Evolutionary conservation across 1,140 invertebrate species (phyloP).

Genomic region (Philopotamus ludificatus): DNA sequence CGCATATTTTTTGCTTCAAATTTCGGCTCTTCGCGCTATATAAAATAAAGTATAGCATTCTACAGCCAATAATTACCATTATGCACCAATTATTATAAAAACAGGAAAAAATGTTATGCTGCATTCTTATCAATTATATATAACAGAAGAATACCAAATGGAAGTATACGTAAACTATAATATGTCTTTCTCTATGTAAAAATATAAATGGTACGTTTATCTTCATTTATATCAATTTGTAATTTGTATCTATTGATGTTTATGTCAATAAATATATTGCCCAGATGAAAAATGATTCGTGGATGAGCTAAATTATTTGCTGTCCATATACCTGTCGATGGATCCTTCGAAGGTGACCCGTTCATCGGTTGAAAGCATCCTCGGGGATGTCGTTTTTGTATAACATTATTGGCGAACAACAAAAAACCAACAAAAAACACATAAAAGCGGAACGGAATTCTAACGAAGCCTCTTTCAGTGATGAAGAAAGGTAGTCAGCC

Average conservation of each 20-base stretch:
- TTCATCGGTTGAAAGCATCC: neutral
- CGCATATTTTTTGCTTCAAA: constrained; percentile 18
- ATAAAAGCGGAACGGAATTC: constrained; percentile 31
- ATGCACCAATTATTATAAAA: too few relatives aligned
- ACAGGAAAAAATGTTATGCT: too few relatives aligned
- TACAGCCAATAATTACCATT: too few relatives aligned
- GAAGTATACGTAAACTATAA: too few relatives aligned
- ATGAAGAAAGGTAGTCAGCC: constrained; percentile 21
- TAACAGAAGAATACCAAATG: too few relatives aligned
- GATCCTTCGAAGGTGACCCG: neutral
- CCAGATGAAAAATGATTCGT: neutral
- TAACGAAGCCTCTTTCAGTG: constrained; percentile 16
- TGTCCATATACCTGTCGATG: neutral
- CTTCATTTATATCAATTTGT: too few relatives aligned
- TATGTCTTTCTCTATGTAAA: too few relatives aligned
- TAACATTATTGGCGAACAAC: constrained; percentile 7
- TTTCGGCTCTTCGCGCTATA: too few relatives aligned
- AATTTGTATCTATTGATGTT: neutral
- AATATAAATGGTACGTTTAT: too few relatives aligned
- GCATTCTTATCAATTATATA: too few relatives aligned
- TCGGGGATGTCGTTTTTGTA: constrained; percentile 3
- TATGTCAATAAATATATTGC: neutral
- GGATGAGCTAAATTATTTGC: neutral
- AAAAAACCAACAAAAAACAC: neutral
- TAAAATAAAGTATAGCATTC: too few relatives aligned